Evolutionary conservation across 2,113 vertebrate genomes (phyloP), one percentile per base, ranked within the genome.

Genomic region (Sorex fumeus): DNA sequence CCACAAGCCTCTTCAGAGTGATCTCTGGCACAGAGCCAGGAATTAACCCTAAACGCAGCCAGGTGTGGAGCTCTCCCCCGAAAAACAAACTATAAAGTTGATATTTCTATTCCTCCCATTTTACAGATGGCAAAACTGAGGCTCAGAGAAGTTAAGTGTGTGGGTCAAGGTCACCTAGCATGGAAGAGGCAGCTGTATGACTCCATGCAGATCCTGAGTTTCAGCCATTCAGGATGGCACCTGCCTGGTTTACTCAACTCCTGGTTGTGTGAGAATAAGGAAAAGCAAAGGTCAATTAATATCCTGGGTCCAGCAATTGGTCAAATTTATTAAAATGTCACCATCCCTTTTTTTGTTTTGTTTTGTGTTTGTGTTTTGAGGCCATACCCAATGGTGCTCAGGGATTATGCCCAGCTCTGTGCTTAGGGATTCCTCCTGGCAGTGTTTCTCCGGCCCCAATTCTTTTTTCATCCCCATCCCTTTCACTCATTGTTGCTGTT

Each of bases 71-170:
- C 18, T 23, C 57, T 60, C 57, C 57, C 19, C 8, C 53, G 1
- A 53, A 53, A 53, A 53, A 53, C 18, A 4, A 40, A 8, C 15
- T 21, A 27, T 66, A 57, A 85, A 60, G 23, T 45, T 34, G 57
- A 3, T 53, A 25, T 74, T 62, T 23, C 69, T 75, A 62, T 57
- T 27, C 34, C 25, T 69, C 64, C 21, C n/a, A 28, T 62, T 77
- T 89, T 84, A 87, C 25, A 80, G n/a, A 45, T 67, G 4, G 43
- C 57, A 69, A 88, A 75, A 75, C 47, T 36, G 88, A 91, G 66
- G 84, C 19, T 87, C 66, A 57, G 43, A 75, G 36, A 82, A 43
- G 62, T 77, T 75, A 62, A 60, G 30, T 40, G 21, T 16, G 15
- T 93, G 77, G 70, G n/a, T 93, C 36, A 82, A 67, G 50, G 30